Evolutionary conservation across 1,140 invertebrate species (phyloP).

Genomic region (Bombus sylvicola): DNA sequence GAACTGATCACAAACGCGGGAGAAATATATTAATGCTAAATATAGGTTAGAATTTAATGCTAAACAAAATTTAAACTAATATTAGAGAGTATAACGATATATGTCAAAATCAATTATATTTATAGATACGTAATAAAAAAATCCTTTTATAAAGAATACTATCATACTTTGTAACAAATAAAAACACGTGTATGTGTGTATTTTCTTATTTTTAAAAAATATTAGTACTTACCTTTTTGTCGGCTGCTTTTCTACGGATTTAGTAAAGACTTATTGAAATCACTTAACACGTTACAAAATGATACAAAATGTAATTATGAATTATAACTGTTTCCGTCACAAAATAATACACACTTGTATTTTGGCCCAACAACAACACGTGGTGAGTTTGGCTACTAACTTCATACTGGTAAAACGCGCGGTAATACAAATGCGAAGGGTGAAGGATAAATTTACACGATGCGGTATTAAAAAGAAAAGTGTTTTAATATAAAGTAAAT

Average conservation of each 20-base stretch:
- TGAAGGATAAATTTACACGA: neutral
- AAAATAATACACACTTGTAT: constrained; percentile 24
- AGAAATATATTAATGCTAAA: neutral
- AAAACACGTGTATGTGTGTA: neutral
- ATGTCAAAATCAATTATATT: too few relatives aligned
- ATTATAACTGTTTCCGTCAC: neutral
- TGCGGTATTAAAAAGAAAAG: neutral
- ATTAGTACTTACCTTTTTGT: constrained; percentile 20
- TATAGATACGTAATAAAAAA: neutral
- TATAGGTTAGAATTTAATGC: constrained; percentile 32
- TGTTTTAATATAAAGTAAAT: constrained; percentile 25
- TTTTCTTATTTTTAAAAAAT: neutral
- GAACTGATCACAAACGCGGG: neutral
- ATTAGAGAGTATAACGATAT: neutral
- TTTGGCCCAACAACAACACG: constrained; percentile 22
- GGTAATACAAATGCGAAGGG: neutral
- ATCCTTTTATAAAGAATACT: neutral
- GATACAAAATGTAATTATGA: constrained; percentile 9
- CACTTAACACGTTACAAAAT: neutral
- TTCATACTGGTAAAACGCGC: neutral
- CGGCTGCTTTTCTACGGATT: neutral
- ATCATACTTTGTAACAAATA: neutral
- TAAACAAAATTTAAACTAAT: neutral
- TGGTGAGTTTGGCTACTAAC: neutral
- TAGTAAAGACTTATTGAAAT: neutral